Conservation (phyloP, 2,797 vertebrate genomes). For the Natrix natrix region DNA sequence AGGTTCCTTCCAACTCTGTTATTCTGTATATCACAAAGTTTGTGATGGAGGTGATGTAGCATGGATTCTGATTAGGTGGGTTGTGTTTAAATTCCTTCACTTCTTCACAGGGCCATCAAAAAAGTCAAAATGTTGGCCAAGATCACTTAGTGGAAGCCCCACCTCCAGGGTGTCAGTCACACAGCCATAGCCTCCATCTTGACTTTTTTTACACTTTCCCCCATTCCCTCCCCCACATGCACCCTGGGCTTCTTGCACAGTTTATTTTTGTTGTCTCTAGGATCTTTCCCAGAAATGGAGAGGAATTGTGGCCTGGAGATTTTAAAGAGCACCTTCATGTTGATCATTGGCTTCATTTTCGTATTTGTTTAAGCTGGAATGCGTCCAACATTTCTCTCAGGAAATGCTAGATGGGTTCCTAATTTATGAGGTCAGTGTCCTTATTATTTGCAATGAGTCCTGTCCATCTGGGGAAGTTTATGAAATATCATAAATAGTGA, state of each 20-base stretch:
- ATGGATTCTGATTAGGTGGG: background rate
- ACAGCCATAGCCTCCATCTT: background rate
- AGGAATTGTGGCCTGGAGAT: background rate
- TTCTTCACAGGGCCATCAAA: background rate
- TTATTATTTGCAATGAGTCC: slow-evolving; percentile 66
- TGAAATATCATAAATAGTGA: slow-evolving; percentile 75
- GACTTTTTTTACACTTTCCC: background rate
- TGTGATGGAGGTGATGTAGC: background rate
- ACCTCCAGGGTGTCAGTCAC: background rate
- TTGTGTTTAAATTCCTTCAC: background rate
- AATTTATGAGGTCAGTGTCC: slow-evolving; percentile 44
- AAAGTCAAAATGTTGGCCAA: background rate
- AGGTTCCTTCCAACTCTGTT: background rate
- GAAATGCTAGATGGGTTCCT: slow-evolving; percentile 45
- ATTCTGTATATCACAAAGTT: background rate
- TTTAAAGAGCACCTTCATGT: background rate
- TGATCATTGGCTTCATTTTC: background rate
- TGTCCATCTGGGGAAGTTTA: slow-evolving; percentile 74
- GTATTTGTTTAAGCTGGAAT: background rate
- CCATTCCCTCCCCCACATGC: background rate
- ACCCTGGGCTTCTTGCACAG: background rate
- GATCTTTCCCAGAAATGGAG: background rate
- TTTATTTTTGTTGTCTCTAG: no score
- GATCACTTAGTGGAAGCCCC: background rate
- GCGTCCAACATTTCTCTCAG: background rate